These are phyloP conservation scores for Cygnus atratus DNA, from an alignment of 2,113 vertebrate species.

Conservation along the genomic window DNA sequence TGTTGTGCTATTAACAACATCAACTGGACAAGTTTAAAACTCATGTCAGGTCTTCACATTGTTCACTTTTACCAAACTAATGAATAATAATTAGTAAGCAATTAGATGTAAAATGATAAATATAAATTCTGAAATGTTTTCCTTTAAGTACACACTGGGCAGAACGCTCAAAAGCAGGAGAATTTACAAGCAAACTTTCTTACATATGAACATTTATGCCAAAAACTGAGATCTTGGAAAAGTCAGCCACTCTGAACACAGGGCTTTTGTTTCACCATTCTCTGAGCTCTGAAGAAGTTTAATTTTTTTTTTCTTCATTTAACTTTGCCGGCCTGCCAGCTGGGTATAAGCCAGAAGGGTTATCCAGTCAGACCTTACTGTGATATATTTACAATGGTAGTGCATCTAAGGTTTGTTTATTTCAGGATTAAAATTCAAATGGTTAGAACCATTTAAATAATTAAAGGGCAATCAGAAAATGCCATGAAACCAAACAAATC, in stretches of 20 bases:
- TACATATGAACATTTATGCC: constrained; percentile 35
- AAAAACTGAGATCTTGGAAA: constrained; percentile 52
- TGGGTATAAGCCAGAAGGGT: constrained; percentile 73
- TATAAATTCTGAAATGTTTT: constrained; percentile 11
- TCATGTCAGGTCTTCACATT: neutral
- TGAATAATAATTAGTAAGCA: constrained; percentile 37
- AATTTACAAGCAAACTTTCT: constrained; percentile 61
- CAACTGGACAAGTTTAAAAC: neutral
- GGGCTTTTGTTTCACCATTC: constrained; percentile 65
- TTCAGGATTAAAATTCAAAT: constrained; percentile 70
- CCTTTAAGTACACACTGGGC: neutral
- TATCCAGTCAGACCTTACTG: constrained; percentile 73
- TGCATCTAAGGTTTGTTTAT: constrained; percentile 65
- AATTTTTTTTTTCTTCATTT: constrained; percentile 20
- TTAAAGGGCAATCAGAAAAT: constrained; percentile 73
- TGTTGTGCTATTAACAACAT: neutral
- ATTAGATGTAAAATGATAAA: constrained; percentile 29
- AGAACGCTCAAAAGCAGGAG: neutral
- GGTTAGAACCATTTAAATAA: constrained; percentile 75
- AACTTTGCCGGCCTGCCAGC: constrained; percentile 62
- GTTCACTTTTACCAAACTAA: constrained; percentile 10
- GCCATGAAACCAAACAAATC: constrained; percentile 74
- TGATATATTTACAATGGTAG: constrained; percentile 62
- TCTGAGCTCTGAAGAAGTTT: constrained; percentile 54
- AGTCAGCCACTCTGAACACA: constrained; percentile 26